A percentile compares a stretch with the other conserved stretches of the same genome.
Evolutionary conservation across 1,140 invertebrate species (phyloP).

Genomic region (Acromyrmex echinatior): DNA sequence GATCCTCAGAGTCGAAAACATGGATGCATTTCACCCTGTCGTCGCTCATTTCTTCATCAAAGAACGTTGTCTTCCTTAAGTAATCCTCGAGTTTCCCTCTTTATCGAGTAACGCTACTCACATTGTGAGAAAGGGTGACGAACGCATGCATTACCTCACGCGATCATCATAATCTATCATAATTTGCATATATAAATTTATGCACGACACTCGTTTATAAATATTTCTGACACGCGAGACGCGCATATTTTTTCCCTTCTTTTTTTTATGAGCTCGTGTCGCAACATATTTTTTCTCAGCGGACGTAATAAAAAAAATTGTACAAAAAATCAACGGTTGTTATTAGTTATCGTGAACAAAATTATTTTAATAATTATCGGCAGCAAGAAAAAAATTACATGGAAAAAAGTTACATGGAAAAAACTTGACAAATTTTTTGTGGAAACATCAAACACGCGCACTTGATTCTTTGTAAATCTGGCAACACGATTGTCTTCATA

Average conservation of each 20-base stretch:
- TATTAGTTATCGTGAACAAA: not conserved
- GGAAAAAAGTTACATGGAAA: not conserved
- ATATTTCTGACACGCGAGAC: conserved; percentile 40
- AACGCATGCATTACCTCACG: conserved; percentile 8
- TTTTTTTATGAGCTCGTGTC: conserved; percentile 19
- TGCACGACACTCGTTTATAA: conserved; percentile 13
- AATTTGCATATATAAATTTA: conserved; percentile 57
- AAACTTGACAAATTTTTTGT: not conserved
- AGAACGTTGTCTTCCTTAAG: not conserved
- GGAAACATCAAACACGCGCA: not conserved
- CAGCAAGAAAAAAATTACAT: not conserved
- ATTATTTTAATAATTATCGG: not conserved
- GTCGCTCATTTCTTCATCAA: not conserved
- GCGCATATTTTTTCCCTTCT: not conserved
- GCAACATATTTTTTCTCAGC: not conserved
- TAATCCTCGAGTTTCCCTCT: not conserved
- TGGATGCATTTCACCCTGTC: not conserved
- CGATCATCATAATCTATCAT: conserved; percentile 54
- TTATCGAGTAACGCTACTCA: not conserved
- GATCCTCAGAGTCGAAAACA: not conserved
- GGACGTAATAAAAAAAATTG: not conserved
- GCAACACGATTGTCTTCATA: conserved; percentile 9
- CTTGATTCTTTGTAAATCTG: not conserved
- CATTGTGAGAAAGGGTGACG: not conserved
- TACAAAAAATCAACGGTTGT: not conserved